Conservation (phyloP, 2,888 invertebrate species). For the Aethes cnicana region DNA sequence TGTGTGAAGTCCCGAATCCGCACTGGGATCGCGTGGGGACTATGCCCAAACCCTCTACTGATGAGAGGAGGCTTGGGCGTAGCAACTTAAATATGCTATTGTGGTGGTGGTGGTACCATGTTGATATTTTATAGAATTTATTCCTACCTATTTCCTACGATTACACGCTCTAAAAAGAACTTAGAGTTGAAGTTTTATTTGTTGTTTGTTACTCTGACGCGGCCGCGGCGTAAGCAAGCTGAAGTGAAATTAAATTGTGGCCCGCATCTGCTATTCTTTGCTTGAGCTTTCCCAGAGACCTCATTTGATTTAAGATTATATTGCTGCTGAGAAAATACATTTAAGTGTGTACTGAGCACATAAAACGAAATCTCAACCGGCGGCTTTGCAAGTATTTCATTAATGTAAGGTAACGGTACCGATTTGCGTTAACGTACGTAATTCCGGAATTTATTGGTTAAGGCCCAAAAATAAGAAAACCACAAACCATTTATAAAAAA, state of each 20-base stretch:
- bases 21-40: too few relatives aligned
- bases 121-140: background rate
- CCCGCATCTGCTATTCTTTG: slow-evolving; percentile 23
- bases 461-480: too few relatives aligned
- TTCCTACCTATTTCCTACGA: background rate
- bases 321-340: slow-evolving; percentile 16
- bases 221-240: slow-evolving; percentile 17
- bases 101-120: too few relatives aligned
- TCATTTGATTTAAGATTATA: slow-evolving; percentile 30
- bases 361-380: background rate
- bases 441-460: too few relatives aligned
- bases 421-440: too few relatives aligned
- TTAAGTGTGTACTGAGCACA: slow-evolving; percentile 11
- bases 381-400: background rate
- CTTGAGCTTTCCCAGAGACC: slow-evolving; percentile 16
- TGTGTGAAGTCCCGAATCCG: too few relatives aligned
- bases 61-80: too few relatives aligned
- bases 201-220: slow-evolving; percentile 24
- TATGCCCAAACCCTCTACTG: too few relatives aligned
- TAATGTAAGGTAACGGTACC: background rate
- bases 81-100: too few relatives aligned
- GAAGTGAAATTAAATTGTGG: slow-evolving; percentile 27
- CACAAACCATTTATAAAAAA: too few relatives aligned
- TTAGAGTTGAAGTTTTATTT: slow-evolving; percentile 15
- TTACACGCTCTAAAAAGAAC: slow-evolving; percentile 1